A percentile compares a stretch with the other conserved stretches of the same genome.
phyloP scores from a whole-genome alignment of 2,113 vertebrate species.

The Corythornis vintsioides region DNA sequence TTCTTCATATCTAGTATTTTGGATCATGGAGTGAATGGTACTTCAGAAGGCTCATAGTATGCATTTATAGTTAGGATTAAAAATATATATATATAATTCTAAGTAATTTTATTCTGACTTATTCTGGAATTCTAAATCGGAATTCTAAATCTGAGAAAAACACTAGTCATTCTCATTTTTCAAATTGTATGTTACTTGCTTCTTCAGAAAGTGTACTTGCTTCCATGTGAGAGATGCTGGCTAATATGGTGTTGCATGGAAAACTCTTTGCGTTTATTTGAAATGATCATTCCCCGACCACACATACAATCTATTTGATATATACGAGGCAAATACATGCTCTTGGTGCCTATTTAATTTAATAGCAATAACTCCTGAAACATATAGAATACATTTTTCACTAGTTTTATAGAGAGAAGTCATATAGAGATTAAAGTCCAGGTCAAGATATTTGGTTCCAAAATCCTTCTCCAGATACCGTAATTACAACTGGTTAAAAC shows the following conservation, averaged over 20 bases:
- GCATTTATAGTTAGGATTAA: background rate
- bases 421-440: background rate
- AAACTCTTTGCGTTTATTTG: background rate
- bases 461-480: background rate
- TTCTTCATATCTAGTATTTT: too few relatives aligned
- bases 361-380: background rate
- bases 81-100: background rate
- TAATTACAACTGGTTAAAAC: background rate
- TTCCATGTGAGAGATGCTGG: background rate
- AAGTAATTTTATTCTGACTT: background rate
- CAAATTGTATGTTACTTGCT: background rate
- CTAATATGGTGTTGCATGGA: background rate
- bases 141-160: background rate
- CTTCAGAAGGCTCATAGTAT: background rate
- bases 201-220: background rate
- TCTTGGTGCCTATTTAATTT: background rate
- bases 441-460: background rate
- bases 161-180: background rate
- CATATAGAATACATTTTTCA: background rate
- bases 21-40: background rate
- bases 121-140: background rate
- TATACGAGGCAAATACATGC: background rate
- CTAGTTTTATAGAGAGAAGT: background rate
- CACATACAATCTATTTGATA: background rate
- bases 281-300: background rate